Percentiles rank a stretch among this genome's conserved stretches.
These are phyloP conservation scores for Danaus plexippus DNA, from an alignment of 1,140 invertebrate genomes.

Conservation along the genomic window DNA sequence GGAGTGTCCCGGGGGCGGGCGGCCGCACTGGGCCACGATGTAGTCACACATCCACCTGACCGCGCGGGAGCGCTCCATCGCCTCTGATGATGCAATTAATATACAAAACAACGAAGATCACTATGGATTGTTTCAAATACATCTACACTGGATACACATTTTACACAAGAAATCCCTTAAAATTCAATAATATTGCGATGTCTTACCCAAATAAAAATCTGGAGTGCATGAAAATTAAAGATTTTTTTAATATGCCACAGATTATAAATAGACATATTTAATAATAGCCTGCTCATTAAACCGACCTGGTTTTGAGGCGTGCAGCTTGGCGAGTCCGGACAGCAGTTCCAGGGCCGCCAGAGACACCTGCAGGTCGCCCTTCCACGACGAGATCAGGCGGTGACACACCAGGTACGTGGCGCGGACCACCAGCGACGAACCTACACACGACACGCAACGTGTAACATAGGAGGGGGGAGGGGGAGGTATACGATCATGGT, in stretches of 20 bases:
- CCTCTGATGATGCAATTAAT: conserved; percentile 73
- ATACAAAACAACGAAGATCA: neutral
- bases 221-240: conserved; percentile 38
- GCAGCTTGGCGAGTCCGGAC: conserved; percentile 88
- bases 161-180: no score
- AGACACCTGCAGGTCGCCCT: conserved; percentile 94
- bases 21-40: conserved; percentile 94
- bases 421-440: conserved; percentile 89
- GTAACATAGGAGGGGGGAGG: no score
- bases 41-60: conserved; percentile 99
- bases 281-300: conserved; percentile 20
- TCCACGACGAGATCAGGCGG: conserved; percentile 95
- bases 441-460: conserved; percentile 34
- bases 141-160: no score
- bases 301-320: conserved; percentile 86
- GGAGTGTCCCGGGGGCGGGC: conserved; percentile 95
- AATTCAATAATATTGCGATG: neutral
- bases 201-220: conserved; percentile 62
- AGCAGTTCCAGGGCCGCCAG: conserved; percentile 94
- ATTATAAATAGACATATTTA: conserved; percentile 2
- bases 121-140: no score
- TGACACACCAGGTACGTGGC: conserved; percentile 95
- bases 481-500: no score
- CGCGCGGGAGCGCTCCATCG: conserved; percentile 90
- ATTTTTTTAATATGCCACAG: neutral